Conservation (phyloP, 2,113 vertebrate genomes). For the Heloderma charlesbogerti region DNA sequence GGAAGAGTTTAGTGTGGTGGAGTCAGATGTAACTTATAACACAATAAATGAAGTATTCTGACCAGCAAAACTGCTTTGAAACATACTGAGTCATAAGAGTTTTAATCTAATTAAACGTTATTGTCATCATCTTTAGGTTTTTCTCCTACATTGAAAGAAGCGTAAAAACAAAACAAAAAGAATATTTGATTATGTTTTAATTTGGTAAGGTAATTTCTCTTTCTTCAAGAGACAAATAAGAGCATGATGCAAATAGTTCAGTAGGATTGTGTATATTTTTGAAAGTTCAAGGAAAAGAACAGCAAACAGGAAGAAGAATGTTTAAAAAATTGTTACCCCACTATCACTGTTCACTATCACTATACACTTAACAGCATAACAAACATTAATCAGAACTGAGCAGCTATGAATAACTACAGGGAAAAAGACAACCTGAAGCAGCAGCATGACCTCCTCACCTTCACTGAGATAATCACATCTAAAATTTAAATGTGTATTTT, state of each 20-base stretch:
- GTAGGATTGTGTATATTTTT: not conserved
- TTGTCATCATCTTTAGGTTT: not conserved
- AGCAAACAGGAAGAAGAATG: not conserved
- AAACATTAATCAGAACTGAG: not conserved
- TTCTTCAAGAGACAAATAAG: not conserved
- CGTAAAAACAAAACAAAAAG: not conserved
- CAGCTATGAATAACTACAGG: no score
- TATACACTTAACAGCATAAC: not conserved
- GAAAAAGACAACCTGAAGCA: no score
- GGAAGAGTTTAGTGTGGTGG: conserved; percentile 9
- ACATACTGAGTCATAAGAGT: not conserved
- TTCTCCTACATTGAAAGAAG: not conserved
- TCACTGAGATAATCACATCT: not conserved
- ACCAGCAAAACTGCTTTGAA: not conserved
- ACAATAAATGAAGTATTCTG: conserved; percentile 39
- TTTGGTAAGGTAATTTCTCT: not conserved
- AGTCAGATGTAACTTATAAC: conserved; percentile 66
- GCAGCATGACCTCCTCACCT: no score
- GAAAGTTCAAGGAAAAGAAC: not conserved
- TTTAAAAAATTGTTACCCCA: not conserved
- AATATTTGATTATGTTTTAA: no score
- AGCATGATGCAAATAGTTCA: not conserved
- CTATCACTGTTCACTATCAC: no score
- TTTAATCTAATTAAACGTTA: not conserved
- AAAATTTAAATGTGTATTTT: no score